These are phyloP conservation scores for Zaprionus inermis DNA, from an alignment of 1,140 invertebrate genomes.

Conservation along the genomic window DNA sequence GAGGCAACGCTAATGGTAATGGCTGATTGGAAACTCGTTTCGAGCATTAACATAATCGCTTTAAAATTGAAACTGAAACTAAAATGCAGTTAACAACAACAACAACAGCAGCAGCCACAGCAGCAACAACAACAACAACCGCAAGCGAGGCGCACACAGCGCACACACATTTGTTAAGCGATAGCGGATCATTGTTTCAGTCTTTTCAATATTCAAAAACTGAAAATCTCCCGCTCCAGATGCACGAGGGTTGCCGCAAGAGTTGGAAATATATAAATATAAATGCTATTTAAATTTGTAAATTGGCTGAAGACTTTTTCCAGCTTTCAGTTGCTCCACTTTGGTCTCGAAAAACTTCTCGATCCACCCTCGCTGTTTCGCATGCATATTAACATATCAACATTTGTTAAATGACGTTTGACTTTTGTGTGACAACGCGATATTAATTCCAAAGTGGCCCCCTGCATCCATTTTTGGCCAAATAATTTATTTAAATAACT, in stretches of 20 bases:
- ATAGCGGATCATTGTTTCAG: constrained; percentile 38
- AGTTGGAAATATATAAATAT: not conserved
- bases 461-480: constrained; percentile 51
- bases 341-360: not conserved
- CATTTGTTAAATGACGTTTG: constrained; percentile 82
- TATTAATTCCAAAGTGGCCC: constrained; percentile 68
- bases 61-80: constrained; percentile 78
- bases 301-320: too few relatives aligned
- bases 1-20: constrained; percentile 66
- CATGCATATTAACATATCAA: constrained; percentile 81
- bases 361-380: constrained; percentile 47
- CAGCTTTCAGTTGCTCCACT: too few relatives aligned
- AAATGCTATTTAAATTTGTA: too few relatives aligned
- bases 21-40: constrained; percentile 79
- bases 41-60: constrained; percentile 76
- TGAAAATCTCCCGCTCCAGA: not conserved
- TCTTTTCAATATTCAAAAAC: constrained; percentile 2
- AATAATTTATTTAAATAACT: constrained; percentile 83
- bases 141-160: constrained; percentile 13
- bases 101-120: constrained; percentile 13
- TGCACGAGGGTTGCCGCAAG: not conserved
- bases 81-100: constrained; percentile 72
- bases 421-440: constrained; percentile 80
- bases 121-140: constrained; percentile 7
- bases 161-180: constrained; percentile 38